Evolutionary conservation across 2,113 vertebrate genomes (phyloP).

Genomic region (Charadrius vociferus): DNA sequence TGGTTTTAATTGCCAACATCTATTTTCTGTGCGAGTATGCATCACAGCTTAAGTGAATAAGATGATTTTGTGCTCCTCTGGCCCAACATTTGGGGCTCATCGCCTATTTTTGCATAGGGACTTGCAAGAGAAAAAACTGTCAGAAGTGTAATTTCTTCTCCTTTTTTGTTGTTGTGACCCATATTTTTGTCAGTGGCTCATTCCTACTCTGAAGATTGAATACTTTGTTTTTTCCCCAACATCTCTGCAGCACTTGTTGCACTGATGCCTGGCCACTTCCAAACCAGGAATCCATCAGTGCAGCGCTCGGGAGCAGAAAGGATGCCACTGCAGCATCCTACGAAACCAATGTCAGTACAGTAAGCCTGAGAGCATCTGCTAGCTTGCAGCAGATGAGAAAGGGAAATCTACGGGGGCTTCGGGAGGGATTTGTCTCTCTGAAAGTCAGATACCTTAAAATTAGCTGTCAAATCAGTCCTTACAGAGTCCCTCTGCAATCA

Average conservation of each 20-base stretch:
- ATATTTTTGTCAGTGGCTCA: neutral
- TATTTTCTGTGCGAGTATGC: accelerated
- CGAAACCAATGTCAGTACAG: neutral
- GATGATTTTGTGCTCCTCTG: neutral
- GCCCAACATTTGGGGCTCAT: neutral
- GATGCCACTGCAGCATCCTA: neutral
- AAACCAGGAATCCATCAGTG: neutral
- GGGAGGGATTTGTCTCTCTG: neutral
- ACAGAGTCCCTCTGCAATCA: neutral
- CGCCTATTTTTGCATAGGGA: neutral
- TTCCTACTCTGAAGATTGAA: neutral
- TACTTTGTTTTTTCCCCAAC: neutral
- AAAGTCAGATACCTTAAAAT: neutral
- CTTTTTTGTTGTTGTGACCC: neutral
- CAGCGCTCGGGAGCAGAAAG: neutral
- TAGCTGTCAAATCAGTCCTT: neutral
- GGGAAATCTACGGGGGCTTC: neutral
- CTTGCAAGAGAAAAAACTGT: neutral
- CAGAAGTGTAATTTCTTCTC: neutral
- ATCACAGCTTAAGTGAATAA: neutral
- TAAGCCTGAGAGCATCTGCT: neutral
- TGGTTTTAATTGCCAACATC: neutral
- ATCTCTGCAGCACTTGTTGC: neutral
- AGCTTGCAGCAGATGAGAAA: neutral
- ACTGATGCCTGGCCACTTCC: neutral